Base-by-base conservation (phyloP, 1,140 invertebrate genomes). In the Calephelis nemesis region DNA sequence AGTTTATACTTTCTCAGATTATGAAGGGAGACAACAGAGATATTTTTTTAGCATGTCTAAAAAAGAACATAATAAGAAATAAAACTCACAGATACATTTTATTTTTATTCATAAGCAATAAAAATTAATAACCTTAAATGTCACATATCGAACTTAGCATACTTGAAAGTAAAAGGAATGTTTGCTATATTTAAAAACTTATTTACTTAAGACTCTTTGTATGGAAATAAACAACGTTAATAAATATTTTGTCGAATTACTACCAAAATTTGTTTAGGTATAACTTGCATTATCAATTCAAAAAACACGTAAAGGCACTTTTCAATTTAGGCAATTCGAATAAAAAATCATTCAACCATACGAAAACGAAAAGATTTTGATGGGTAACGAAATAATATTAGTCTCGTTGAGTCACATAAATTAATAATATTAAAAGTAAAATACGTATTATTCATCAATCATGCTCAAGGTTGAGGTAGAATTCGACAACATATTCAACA, bases 101-200 rank as follows among this genome's bases (percentile, higher is more conserved):
- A 85, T 86, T 74, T 90, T 91, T 88, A 88, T 91, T 91, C 82
- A 85, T 90, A 91, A 91, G 88, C 88, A 91, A 91, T 90, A 85
- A 88, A 91, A 91, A 88, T 80, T 88, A 91, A 88, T 86, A 77
- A 81, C 66, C 78, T 74, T 85, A 86, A 74, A 82, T 83, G 81
- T 88, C 81, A 88, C 82, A 89, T 83, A 87, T 82, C 81, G 74
- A 89, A 86, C 79, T 73, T 82, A 84, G 79, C 64, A 71, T 79
- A 81, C 81, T 76, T 71, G 76, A 80, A 85, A 84, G 80, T 70
- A 78, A 85, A 77, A 73, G 73, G 71, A 78, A 79, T 76, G 73
- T 68, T 68, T 75, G 75, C 68, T 77, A 78, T 62, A 77, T 77
- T 74, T 74, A 73, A 65, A 83, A 83, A 85, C 40, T 58, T 58